These are phyloP conservation scores for Taurulus bubalis DNA, from an alignment of 2,113 vertebrate genomes.

Conservation along the genomic window DNA sequence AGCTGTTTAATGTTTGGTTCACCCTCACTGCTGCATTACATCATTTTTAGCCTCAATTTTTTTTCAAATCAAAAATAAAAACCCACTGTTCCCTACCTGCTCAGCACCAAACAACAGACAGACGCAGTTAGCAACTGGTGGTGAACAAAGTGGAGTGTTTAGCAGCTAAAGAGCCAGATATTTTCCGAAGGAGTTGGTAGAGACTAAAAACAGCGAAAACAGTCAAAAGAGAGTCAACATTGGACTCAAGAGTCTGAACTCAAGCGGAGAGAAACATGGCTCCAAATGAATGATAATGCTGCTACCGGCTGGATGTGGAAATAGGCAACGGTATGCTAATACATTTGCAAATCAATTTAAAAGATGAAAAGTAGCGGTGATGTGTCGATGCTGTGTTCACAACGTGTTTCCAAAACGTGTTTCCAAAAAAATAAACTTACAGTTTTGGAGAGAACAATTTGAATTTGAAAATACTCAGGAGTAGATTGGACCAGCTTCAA, in stretches of 20 bases:
- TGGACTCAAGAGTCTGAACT: neutral
- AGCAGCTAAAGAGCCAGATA: neutral
- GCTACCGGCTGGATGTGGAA: neutral
- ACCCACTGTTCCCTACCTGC: neutral
- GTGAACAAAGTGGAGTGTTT: neutral
- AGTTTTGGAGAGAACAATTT: conserved; percentile 23
- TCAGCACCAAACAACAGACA: neutral
- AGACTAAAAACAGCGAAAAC: neutral
- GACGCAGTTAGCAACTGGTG: neutral
- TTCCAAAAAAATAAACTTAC: neutral
- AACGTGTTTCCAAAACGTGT: neutral
- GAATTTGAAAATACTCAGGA: conserved; percentile 30
- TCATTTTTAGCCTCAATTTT: neutral
- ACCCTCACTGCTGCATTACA: neutral
- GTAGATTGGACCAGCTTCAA: conserved; percentile 41
- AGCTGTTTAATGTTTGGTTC: neutral
- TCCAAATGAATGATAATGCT: neutral
- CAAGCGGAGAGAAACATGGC: neutral
- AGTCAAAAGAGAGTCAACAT: neutral
- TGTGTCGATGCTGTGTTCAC: neutral
- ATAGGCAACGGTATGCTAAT: neutral
- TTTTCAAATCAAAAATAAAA: neutral
- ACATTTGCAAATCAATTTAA: neutral
- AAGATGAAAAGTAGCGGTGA: neutral
- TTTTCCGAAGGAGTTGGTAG: neutral